Evolutionary conservation across 1,140 invertebrate species (phyloP).

Genomic region (Drosophila cardini): DNA sequence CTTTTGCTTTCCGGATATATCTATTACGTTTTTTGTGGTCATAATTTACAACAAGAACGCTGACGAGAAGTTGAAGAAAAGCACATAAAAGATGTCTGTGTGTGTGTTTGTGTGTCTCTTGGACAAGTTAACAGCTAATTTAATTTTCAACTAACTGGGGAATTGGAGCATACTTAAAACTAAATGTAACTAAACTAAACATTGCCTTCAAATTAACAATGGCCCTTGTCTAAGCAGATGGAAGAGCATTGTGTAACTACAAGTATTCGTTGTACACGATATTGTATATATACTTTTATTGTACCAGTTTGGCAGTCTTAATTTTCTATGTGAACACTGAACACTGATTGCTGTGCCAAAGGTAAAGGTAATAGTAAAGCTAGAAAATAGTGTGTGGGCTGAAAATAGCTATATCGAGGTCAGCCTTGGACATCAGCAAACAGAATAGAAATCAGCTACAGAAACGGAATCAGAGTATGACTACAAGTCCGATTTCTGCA

Average conservation of each 20-base stretch:
- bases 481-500: slow-evolving; percentile 22
- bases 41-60: slow-evolving; percentile 49
- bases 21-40: slow-evolving; percentile 14
- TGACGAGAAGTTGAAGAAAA: slow-evolving; percentile 2
- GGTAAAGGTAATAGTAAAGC: neutral
- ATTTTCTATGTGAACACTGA: slow-evolving; percentile 35
- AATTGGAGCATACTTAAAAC: slow-evolving; percentile 37
- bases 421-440: slow-evolving; percentile 32
- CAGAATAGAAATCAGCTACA: slow-evolving; percentile 5
- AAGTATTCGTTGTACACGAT: slow-evolving; percentile 9
- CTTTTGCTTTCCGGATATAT: slow-evolving; percentile 19
- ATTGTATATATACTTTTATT: slow-evolving; percentile 75
- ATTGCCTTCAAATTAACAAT: slow-evolving; percentile 47
- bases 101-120: neutral
- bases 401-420: slow-evolving; percentile 32
- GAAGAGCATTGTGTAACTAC: slow-evolving; percentile 19
- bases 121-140: slow-evolving; percentile 57
- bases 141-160: slow-evolving; percentile 50
- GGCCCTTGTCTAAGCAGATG: slow-evolving; percentile 21
- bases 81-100: neutral
- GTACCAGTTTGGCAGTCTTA: slow-evolving; percentile 32
- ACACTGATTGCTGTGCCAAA: slow-evolving; percentile 42
- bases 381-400: neutral
- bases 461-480: slow-evolving; percentile 12
- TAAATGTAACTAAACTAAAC: slow-evolving; percentile 38